Evolutionary conservation across 2,797 vertebrate species (phyloP).

Genomic region (Brachyalestes nurse): DNA sequence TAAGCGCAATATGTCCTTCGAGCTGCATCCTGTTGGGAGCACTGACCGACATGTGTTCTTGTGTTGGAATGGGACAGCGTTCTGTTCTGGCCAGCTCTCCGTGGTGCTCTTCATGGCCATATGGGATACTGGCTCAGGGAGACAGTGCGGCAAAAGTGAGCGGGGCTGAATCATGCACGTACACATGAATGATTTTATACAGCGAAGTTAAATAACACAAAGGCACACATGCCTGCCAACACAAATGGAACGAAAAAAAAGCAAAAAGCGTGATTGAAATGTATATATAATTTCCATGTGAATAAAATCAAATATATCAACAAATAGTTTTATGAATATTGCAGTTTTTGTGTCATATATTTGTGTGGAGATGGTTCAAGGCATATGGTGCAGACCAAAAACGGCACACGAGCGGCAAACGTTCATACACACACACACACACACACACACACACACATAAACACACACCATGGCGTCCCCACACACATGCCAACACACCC

Average conservation of each 20-base stretch:
- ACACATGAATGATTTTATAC: slow-evolving; percentile 17
- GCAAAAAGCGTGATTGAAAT: too few relatives aligned
- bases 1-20: slow-evolving; percentile 58
- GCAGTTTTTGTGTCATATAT: not conserved
- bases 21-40: slow-evolving; percentile 57
- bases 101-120: slow-evolving; percentile 71
- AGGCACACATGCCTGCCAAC: not conserved
- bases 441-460: slow-evolving; percentile 12
- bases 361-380: not conserved
- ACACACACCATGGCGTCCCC: slow-evolving; percentile 33
- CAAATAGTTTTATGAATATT: not conserved
- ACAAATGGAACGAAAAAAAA: not conserved
- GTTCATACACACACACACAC: slow-evolving; percentile 5
- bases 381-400: slow-evolving; percentile 43
- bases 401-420: not conserved
- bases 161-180: slow-evolving; percentile 31
- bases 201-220: slow-evolving; percentile 31
- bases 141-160: slow-evolving; percentile 65
- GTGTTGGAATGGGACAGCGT: slow-evolving; percentile 60
- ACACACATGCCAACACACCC: slow-evolving; percentile 40
- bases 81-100: slow-evolving; percentile 61
- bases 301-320: not conserved
- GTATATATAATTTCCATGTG: not conserved
- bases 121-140: slow-evolving; percentile 68
- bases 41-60: slow-evolving; percentile 66